phyloP scores from a whole-genome alignment of 2,888 invertebrate genomes.

The Acronicta alni region DNA sequence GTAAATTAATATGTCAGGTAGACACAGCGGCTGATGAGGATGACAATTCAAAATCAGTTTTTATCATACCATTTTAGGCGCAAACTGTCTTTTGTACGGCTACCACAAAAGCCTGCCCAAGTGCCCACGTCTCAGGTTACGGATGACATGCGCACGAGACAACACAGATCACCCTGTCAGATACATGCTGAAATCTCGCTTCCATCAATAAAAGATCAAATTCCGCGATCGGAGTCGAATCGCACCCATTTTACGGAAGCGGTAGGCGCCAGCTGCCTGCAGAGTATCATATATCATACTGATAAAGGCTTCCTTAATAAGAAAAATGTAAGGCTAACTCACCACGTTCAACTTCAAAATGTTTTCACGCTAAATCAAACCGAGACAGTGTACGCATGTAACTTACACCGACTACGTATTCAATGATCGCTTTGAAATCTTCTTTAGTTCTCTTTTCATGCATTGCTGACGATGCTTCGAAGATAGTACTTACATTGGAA shows the following conservation, averaged over 20 bases:
- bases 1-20: slow-evolving; percentile 47
- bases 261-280: slow-evolving; percentile 84
- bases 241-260: slow-evolving; percentile 83
- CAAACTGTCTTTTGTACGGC: slow-evolving; percentile 78
- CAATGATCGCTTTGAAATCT: slow-evolving; percentile 74
- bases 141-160: slow-evolving; percentile 83
- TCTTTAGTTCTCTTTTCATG: slow-evolving; percentile 66
- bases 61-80: slow-evolving; percentile 64
- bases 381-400: slow-evolving; percentile 81
- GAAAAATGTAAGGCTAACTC: slow-evolving; percentile 79
- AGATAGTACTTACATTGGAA: slow-evolving; percentile 34
- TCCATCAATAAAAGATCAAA: slow-evolving; percentile 85
- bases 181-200: slow-evolving; percentile 81
- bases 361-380: slow-evolving; percentile 85
- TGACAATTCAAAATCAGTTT: slow-evolving; percentile 64
- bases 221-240: slow-evolving; percentile 77
- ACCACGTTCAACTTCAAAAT: slow-evolving; percentile 73
- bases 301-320: slow-evolving; percentile 77
- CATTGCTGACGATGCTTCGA: slow-evolving; percentile 33
- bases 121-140: slow-evolving; percentile 73
- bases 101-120: slow-evolving; percentile 77
- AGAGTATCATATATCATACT: slow-evolving; percentile 77
- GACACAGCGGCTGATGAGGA: slow-evolving; percentile 48
- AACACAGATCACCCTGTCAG: slow-evolving; percentile 74
- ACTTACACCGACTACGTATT: slow-evolving; percentile 74